These are phyloP conservation scores for Neelides folsomi DNA, from an alignment of 2,888 invertebrate species.

Conservation along the genomic window DNA sequence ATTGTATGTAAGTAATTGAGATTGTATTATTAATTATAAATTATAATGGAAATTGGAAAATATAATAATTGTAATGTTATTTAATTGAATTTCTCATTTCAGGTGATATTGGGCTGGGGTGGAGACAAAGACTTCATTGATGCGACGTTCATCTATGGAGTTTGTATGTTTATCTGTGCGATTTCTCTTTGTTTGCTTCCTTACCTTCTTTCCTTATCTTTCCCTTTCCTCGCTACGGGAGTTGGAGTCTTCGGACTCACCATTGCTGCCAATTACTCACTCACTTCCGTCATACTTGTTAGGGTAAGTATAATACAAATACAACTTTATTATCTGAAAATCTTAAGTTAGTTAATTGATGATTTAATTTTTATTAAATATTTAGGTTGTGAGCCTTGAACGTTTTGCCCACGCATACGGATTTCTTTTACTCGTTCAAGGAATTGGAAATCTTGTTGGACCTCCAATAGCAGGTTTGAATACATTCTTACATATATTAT, in stretches of 20 bases:
- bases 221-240: constrained; percentile 46
- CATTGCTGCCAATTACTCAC: constrained; percentile 81
- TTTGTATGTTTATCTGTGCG: constrained; percentile 49
- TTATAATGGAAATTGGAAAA: too few species aligned
- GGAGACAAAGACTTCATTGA: constrained; percentile 76
- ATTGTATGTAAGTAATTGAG: too few species aligned
- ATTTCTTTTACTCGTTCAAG: constrained; percentile 70
- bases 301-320: constrained; percentile 44
- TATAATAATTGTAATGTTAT: neutral
- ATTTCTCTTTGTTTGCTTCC: constrained; percentile 33
- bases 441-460: constrained; percentile 75
- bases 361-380: neutral
- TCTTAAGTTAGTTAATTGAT: neutral
- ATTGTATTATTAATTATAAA: too few species aligned
- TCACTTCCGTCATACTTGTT: constrained; percentile 79
- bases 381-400: constrained; percentile 57
- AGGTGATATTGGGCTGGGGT: constrained; percentile 72
- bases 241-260: constrained; percentile 75
- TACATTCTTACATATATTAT: neutral
- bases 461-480: constrained; percentile 71
- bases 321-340: neutral
- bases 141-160: constrained; percentile 66
- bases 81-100: constrained; percentile 17
- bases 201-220: constrained; percentile 23
- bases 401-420: constrained; percentile 86